Evolutionary conservation across 1,140 invertebrate species (phyloP).

Genomic region (Amphibalanus amphitrite): DNA sequence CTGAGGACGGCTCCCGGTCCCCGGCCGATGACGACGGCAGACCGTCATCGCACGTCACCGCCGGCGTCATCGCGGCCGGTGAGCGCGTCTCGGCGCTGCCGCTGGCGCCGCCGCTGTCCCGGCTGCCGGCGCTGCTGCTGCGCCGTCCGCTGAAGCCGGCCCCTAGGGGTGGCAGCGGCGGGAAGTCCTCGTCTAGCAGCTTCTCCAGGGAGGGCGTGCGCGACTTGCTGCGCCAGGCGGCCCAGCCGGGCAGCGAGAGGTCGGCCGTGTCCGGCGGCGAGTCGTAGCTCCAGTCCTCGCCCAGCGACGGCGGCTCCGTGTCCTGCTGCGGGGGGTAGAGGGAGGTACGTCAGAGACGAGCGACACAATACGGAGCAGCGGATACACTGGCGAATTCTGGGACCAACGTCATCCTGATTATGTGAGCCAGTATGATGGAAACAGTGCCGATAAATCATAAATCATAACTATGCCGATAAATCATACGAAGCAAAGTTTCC

Average conservation of each 20-base stretch:
- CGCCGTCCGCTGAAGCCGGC: background rate
- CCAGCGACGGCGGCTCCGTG: background rate
- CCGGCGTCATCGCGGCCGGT: too few species aligned
- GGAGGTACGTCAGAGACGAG: too few species aligned
- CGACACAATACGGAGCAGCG: too few species aligned
- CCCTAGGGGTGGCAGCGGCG: background rate
- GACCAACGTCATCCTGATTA: too few species aligned
- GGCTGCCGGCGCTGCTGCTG: too few species aligned
- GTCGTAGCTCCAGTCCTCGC: background rate
- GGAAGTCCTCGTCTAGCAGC: background rate
- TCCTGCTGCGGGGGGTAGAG: background rate
- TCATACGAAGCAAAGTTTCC: too few species aligned
- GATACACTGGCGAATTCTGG: too few species aligned
- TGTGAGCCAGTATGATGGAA: too few species aligned
- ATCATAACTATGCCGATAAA: too few species aligned
- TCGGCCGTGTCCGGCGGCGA: background rate
- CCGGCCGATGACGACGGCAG: background rate
- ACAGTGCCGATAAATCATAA: too few species aligned
- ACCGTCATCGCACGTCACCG: too few species aligned
- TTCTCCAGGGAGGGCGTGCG: background rate
- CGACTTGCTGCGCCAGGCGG: slow-evolving; percentile 1
- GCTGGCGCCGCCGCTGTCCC: too few species aligned
- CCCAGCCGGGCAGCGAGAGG: background rate
- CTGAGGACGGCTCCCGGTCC: background rate
- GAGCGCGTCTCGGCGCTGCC: background rate